These are phyloP conservation scores for Zaprionus africanus DNA, from an alignment of 1,140 invertebrate genomes.

Conservation along the genomic window DNA sequence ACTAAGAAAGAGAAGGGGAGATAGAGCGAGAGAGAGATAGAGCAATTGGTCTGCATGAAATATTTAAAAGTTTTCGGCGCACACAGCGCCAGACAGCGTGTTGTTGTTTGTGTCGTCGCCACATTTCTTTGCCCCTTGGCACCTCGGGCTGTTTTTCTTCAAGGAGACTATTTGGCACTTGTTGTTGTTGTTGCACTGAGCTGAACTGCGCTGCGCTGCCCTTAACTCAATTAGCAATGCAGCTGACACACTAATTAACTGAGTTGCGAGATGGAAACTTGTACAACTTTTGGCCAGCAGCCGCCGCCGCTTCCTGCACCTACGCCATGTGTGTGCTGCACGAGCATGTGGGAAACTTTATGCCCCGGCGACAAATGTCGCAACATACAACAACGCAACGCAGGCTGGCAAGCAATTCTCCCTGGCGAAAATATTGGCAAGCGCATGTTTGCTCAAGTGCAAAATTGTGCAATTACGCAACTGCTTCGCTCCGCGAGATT, in stretches of 20 bases:
- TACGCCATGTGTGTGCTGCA: neutral
- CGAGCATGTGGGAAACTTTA: slow-evolving; percentile 15
- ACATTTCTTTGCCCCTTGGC: neutral
- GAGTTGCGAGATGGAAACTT: slow-evolving; percentile 61
- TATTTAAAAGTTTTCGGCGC: slow-evolving; percentile 37
- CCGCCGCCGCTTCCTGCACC: slow-evolving; percentile 13
- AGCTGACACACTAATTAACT: slow-evolving; percentile 76
- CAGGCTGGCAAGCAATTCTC: slow-evolving; percentile 14
- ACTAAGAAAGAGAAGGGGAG: neutral
- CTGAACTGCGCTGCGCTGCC: slow-evolving; percentile 1
- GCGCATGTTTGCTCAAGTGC: slow-evolving; percentile 75
- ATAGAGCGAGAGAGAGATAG: neutral
- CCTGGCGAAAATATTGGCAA: slow-evolving; percentile 61
- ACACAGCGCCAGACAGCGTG: slow-evolving; percentile 14
- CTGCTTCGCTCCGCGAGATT: slow-evolving; percentile 24
- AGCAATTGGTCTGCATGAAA: slow-evolving; percentile 25
- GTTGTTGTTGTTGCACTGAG: slow-evolving; percentile 12
- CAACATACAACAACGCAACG: neutral
- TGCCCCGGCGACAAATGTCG: slow-evolving; percentile 11
- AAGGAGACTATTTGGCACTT: slow-evolving; percentile 31
- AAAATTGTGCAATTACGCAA: slow-evolving; percentile 77
- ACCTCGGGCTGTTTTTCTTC: slow-evolving; percentile 35
- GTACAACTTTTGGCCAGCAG: slow-evolving; percentile 54
- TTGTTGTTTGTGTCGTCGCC: slow-evolving; percentile 10
- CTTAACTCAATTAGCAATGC: slow-evolving; percentile 75